Evolutionary conservation across 2,797 vertebrate genomes (phyloP).

Genomic region (Anguilla anguilla): DNA sequence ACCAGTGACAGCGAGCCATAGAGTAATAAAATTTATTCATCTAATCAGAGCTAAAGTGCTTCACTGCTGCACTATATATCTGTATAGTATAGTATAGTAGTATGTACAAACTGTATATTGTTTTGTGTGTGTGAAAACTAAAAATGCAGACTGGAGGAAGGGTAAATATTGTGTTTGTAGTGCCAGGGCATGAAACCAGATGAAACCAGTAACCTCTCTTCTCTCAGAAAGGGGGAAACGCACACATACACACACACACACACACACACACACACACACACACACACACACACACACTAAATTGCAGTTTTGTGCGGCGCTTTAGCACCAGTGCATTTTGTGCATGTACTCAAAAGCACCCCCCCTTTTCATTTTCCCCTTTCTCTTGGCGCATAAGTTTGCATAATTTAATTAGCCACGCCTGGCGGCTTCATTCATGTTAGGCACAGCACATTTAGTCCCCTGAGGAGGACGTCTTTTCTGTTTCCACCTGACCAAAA

Average conservation of each 20-base stretch:
- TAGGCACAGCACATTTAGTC: background rate
- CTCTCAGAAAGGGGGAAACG: background rate
- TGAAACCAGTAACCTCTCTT: background rate
- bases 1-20: constrained; percentile 56
- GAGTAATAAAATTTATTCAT: constrained; percentile 48
- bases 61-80: background rate
- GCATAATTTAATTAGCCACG: constrained; percentile 67
- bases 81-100: background rate
- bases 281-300: background rate
- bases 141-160: background rate
- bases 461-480: background rate
- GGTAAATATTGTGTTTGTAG: background rate
- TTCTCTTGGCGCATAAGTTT: constrained; percentile 53
- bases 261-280: background rate
- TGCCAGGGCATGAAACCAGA: background rate
- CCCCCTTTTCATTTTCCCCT: constrained; percentile 50
- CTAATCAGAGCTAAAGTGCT: background rate
- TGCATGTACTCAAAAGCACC: background rate
- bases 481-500: background rate
- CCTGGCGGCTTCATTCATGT: constrained; percentile 44
- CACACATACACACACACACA: too few species aligned
- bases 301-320: background rate
- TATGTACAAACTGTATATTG: background rate
- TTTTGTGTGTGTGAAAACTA: background rate
- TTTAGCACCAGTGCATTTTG: background rate